Percentiles rank a stretch among this genome's conserved stretches.
Evolutionary conservation across 2,797 vertebrate species (phyloP).

Genomic region (Ctenopoma multispine): DNA sequence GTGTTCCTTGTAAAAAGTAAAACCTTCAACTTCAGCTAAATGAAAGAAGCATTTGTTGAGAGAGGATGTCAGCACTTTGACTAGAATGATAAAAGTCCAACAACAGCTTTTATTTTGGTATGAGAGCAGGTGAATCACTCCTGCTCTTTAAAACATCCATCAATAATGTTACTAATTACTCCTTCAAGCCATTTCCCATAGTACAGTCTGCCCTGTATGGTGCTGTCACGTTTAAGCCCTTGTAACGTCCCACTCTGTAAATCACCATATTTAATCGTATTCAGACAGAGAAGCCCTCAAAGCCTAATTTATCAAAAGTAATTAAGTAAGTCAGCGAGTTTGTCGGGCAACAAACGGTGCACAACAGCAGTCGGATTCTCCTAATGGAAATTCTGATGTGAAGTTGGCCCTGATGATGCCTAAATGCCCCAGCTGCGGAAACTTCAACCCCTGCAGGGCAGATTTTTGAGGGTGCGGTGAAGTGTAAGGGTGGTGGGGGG

Average conservation of each 20-base stretch:
- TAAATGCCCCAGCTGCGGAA: slow-evolving; percentile 3
- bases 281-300: slow-evolving; percentile 12
- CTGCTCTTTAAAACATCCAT: slow-evolving; percentile 1
- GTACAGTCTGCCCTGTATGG: neutral
- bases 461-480: neutral
- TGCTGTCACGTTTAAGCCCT: slow-evolving; percentile 15
- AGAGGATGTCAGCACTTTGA: neutral
- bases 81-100: slow-evolving; percentile 10
- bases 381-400: slow-evolving; percentile 11
- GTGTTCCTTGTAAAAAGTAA: slow-evolving; percentile 3
- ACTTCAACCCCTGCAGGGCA: slow-evolving; percentile 22
- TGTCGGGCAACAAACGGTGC: slow-evolving; percentile 15
- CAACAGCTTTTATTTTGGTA: slow-evolving; percentile 31
- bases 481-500: slow-evolving; percentile 8
- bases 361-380: slow-evolving; percentile 18
- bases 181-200: neutral
- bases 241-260: slow-evolving; percentile 14
- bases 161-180: neutral
- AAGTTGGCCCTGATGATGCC: slow-evolving; percentile 19
- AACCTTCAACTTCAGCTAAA: neutral
- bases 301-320: slow-evolving; percentile 13
- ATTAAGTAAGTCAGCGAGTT: neutral
- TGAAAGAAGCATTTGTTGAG: slow-evolving; percentile 3
- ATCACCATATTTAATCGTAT: slow-evolving; percentile 23
- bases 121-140: slow-evolving; percentile 27